Percentiles rank a stretch among this genome's conserved stretches.
Conservation (phyloP, 2,113 vertebrate genomes). For the Glareola pratincola region DNA sequence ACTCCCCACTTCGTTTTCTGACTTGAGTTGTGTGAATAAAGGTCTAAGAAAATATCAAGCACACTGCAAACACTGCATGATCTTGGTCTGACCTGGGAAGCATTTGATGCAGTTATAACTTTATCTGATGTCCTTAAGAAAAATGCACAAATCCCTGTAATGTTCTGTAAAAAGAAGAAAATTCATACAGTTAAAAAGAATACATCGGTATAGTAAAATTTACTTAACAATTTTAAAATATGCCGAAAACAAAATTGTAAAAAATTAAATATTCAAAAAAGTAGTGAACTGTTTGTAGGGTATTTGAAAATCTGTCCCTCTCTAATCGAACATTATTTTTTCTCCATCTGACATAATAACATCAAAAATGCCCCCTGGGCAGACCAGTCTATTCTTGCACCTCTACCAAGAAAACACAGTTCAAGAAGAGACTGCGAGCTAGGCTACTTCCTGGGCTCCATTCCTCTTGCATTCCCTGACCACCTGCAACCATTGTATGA, state of each 20-base stretch:
- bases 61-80: background rate
- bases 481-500: background rate
- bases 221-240: background rate
- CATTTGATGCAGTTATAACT: slow-evolving; percentile 73
- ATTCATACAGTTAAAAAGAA: background rate
- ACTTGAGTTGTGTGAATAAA: background rate
- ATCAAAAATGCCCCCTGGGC: background rate
- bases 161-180: slow-evolving; percentile 59
- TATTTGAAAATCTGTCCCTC: background rate
- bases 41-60: background rate
- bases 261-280: background rate
- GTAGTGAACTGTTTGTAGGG: background rate
- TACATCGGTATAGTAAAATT: background rate
- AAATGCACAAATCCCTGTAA: slow-evolving; percentile 79
- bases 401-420: background rate
- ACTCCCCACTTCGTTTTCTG: background rate
- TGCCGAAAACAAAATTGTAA: background rate
- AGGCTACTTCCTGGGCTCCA: background rate
- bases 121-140: slow-evolving; percentile 78
- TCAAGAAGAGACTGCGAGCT: background rate
- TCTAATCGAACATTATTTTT: background rate
- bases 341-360: background rate
- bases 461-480: background rate
- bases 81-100: slow-evolving; percentile 75
- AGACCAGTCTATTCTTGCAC: background rate